These are phyloP conservation scores for Limonius californicus DNA, from an alignment of 1,140 invertebrate genomes.

Conservation along the genomic window DNA sequence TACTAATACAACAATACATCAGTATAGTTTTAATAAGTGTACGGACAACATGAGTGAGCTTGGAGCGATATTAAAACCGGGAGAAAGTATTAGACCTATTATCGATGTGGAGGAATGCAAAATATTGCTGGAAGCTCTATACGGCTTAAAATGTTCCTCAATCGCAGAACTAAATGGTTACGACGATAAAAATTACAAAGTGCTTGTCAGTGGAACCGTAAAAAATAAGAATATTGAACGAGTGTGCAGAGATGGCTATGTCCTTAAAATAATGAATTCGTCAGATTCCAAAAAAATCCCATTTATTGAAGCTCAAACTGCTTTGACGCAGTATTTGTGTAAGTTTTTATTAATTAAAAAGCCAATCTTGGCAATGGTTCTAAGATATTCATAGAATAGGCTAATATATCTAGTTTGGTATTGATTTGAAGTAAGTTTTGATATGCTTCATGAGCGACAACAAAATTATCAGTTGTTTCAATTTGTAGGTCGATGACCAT, in stretches of 20 bases:
- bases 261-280: slow-evolving; percentile 78
- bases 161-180: slow-evolving; percentile 71
- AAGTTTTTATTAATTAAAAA: slow-evolving; percentile 39
- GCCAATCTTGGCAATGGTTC: no score
- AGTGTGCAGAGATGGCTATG: slow-evolving; percentile 58
- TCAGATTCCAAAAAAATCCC: slow-evolving; percentile 66
- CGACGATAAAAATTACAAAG: slow-evolving; percentile 74
- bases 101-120: slow-evolving; percentile 53
- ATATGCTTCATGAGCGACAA: no score
- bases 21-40: slow-evolving; percentile 14
- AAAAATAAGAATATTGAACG: slow-evolving; percentile 27
- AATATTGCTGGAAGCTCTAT: slow-evolving; percentile 59
- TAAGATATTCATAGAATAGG: no score
- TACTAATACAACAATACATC: not conserved
- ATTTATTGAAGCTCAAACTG: slow-evolving; percentile 68
- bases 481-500: no score
- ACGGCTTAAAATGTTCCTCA: slow-evolving; percentile 62
- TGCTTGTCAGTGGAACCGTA: slow-evolving; percentile 24
- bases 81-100: slow-evolving; percentile 55
- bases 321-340: slow-evolving; percentile 64
- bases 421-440: slow-evolving; percentile 19
- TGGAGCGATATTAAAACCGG: slow-evolving; percentile 13
- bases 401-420: not conserved
- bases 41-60: not conserved
- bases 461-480: not conserved